phyloP scores from a whole-genome alignment of 2,888 invertebrate genomes.

The Drosophila demipolita region DNA sequence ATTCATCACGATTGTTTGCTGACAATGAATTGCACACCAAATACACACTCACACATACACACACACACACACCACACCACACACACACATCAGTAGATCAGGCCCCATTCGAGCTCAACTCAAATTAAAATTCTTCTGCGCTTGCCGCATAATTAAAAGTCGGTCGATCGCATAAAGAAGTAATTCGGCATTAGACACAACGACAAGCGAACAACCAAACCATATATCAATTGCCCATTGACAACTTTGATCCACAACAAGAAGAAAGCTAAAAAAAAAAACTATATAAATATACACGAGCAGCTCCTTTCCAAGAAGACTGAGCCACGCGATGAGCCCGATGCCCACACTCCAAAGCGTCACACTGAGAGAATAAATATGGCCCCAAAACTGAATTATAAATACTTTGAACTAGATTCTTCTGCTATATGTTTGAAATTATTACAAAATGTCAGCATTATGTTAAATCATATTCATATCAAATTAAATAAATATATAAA shows the following conservation, averaged over 20 bases:
- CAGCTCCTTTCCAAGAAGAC: not conserved
- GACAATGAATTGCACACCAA: slow-evolving; percentile 77
- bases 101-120: slow-evolving; percentile 44
- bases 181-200: slow-evolving; percentile 66
- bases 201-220: slow-evolving; percentile 36
- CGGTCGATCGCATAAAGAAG: slow-evolving; percentile 68
- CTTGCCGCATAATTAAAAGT: slow-evolving; percentile 74
- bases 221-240: slow-evolving; percentile 60
- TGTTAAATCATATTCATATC: not conserved
- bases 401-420: not conserved
- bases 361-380: slow-evolving; percentile 4
- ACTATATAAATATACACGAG: not conserved
- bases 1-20: slow-evolving; percentile 83
- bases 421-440: not conserved
- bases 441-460: not conserved
- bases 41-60: not conserved
- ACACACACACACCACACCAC: slow-evolving; percentile 37
- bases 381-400: not conserved
- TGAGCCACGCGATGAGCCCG: slow-evolving; percentile 1
- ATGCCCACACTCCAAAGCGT: not conserved
- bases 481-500: not conserved
- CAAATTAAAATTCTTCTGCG: slow-evolving; percentile 79
- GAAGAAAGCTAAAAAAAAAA: slow-evolving; percentile 9
- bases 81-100: slow-evolving; percentile 19
- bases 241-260: slow-evolving; percentile 39